Conservation (phyloP, 2,797 vertebrate genomes). For the Sylvia borin region DNA sequence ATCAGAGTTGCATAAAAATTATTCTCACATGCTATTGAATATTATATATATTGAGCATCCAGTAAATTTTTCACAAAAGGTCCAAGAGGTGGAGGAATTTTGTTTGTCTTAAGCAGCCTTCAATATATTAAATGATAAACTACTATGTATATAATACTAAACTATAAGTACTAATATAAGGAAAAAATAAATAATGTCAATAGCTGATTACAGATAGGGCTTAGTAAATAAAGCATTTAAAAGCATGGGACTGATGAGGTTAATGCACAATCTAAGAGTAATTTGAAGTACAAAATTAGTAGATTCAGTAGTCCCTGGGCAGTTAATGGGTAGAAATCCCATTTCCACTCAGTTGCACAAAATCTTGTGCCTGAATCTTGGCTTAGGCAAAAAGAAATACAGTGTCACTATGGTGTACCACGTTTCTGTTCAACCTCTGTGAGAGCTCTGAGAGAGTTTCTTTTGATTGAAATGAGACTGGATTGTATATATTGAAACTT, state of each 20-base stretch:
- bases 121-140: slow-evolving; percentile 54
- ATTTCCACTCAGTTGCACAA: slow-evolving; percentile 17
- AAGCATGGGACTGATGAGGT: slow-evolving; percentile 24
- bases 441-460: neutral
- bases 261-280: slow-evolving; percentile 5
- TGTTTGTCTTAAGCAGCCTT: slow-evolving; percentile 71
- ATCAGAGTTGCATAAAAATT: slow-evolving; percentile 99
- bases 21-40: slow-evolving; percentile 97
- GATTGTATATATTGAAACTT: neutral
- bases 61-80: slow-evolving; percentile 92
- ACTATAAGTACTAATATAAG: neutral
- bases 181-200: neutral
- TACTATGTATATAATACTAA: neutral
- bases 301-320: neutral
- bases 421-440: neutral
- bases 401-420: neutral
- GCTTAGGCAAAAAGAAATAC: slow-evolving; percentile 8
- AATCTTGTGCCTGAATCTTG: slow-evolving; percentile 23
- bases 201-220: neutral
- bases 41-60: slow-evolving; percentile 94
- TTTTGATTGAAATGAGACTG: neutral
- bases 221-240: slow-evolving; percentile 37
- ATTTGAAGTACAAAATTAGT: slow-evolving; percentile 10
- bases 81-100: slow-evolving; percentile 81
- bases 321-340: slow-evolving; percentile 25